phyloP scores from a whole-genome alignment of 2,888 invertebrate species.

The Drosophila maculinotata region DNA sequence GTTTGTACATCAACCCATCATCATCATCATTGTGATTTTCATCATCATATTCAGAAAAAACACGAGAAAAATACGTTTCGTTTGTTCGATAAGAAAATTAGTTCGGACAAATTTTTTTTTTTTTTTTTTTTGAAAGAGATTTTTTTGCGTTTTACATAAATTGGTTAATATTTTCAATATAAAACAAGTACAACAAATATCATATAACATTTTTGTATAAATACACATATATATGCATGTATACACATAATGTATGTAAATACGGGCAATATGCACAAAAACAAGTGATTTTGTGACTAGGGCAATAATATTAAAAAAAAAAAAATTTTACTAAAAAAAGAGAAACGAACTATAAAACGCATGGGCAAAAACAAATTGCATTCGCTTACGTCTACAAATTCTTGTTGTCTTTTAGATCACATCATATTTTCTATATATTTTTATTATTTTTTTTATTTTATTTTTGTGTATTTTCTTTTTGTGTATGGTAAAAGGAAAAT shows the following conservation, averaged over 20 bases:
- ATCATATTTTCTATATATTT: constrained; percentile 21
- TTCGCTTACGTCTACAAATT: constrained; percentile 39
- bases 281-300: constrained; percentile 36
- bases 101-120: constrained; percentile 85
- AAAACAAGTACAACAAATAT: constrained; percentile 75
- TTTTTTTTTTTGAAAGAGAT: constrained; percentile 38
- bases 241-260: constrained; percentile 62
- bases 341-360: constrained; percentile 53
- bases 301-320: constrained; percentile 32
- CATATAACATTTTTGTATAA: constrained; percentile 53
- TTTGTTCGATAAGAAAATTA: constrained; percentile 86
- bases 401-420: constrained; percentile 33
- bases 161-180: constrained; percentile 66
- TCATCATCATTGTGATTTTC: constrained; percentile 85
- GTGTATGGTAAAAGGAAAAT: constrained; percentile 48
- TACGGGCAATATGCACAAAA: constrained; percentile 53
- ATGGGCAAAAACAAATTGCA: constrained; percentile 49
- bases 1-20: constrained; percentile 78
- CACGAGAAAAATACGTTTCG: constrained; percentile 86
- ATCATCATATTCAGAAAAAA: constrained; percentile 85
- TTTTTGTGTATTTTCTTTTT: constrained; percentile 4
- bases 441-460: constrained; percentile 4
- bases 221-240: constrained; percentile 47
- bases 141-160: constrained; percentile 78
- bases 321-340: constrained; percentile 21